Evolutionary conservation across 2,113 vertebrate species (phyloP).

Genomic region (Globicephala melas): DNA sequence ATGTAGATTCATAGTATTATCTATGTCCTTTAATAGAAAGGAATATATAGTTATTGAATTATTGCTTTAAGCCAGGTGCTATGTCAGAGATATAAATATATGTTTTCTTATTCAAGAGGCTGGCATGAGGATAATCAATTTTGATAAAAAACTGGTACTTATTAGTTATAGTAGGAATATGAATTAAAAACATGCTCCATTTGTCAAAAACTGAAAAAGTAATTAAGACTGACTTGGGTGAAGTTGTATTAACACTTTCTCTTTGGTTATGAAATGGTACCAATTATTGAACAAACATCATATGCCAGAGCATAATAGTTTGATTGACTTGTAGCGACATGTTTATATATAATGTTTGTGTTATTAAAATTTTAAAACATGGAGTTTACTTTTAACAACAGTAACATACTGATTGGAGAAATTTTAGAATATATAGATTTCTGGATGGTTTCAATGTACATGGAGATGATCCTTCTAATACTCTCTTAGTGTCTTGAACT

Average conservation of each 20-base stretch:
- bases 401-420: neutral
- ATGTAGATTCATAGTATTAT: neutral
- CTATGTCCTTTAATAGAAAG: neutral
- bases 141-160: neutral
- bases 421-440: neutral
- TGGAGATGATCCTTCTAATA: neutral
- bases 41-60: neutral
- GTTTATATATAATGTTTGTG: neutral
- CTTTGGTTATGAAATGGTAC: neutral
- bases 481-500: neutral
- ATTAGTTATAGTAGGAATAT: neutral
- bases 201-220: conserved; percentile 20
- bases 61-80: neutral
- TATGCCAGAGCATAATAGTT: neutral
- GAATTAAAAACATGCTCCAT: neutral
- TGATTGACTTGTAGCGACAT: neutral
- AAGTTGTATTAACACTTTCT: neutral
- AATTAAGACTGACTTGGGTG: neutral
- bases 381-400: neutral
- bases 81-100: neutral
- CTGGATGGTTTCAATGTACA: neutral
- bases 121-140: neutral
- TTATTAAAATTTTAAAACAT: neutral
- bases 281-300: neutral
- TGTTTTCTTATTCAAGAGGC: neutral